Percentiles rank a stretch among this genome's conserved stretches.
Conservation (phyloP, 2,797 vertebrate species). For the Galaxias olidus region DNA sequence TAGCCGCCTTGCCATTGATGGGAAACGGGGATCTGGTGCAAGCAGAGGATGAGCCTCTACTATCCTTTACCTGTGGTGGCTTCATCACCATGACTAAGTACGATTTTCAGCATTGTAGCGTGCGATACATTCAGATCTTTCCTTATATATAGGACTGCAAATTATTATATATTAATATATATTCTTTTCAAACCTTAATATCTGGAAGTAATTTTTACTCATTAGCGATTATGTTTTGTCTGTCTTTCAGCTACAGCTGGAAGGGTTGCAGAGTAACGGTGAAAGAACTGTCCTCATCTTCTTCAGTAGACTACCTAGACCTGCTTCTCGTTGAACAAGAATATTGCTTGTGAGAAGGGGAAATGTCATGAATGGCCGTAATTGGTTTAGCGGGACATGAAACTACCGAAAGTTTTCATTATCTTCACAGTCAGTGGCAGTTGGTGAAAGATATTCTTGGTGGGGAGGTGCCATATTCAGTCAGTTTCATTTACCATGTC, state of each 20-base stretch:
- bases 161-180: too few species aligned
- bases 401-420: too few species aligned
- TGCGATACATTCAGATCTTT: background rate
- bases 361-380: background rate
- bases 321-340: conserved; percentile 81
- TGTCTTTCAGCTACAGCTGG: conserved; percentile 75
- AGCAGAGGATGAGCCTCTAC: conserved; percentile 75
- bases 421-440: too few species aligned
- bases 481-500: too few species aligned
- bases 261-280: conserved; percentile 83
- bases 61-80: conserved; percentile 76
- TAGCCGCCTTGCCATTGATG: conserved; percentile 78
- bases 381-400: background rate
- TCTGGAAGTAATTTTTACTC: too few species aligned
- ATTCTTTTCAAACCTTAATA: too few species aligned
- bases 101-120: background rate
- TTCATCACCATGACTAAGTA: conserved; percentile 82
- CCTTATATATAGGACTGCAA: too few species aligned
- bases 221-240: background rate
- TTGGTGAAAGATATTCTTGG: too few species aligned
- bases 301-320: conserved; percentile 62
- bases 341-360: conserved; percentile 73
- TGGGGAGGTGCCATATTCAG: too few species aligned
- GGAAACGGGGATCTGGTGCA: conserved; percentile 76
- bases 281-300: conserved; percentile 70